These are phyloP conservation scores for Seriola aureovittata DNA, from an alignment of 2,113 vertebrate species.

Conservation along the genomic window DNA sequence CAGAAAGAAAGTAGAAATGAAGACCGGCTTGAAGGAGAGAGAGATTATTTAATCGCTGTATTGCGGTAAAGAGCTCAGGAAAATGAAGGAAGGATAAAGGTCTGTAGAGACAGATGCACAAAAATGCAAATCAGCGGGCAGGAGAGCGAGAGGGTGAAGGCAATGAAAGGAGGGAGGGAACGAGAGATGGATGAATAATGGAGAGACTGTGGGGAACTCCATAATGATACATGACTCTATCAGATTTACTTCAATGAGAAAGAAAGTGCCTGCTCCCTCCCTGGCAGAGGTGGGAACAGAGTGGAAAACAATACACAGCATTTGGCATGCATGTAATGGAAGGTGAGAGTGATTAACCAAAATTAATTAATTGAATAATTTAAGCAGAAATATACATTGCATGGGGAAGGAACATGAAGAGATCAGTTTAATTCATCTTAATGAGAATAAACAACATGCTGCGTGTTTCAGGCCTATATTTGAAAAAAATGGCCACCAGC, in stretches of 20 bases:
- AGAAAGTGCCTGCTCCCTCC: conserved; percentile 22
- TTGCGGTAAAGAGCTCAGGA: conserved; percentile 27
- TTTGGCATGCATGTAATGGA: conserved; percentile 38
- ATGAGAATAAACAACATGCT: conserved; percentile 28
- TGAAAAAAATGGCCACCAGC: neutral
- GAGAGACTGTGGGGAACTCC: conserved; percentile 56
- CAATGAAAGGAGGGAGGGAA: conserved; percentile 42
- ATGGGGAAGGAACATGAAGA: neutral
- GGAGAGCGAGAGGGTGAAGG: conserved; percentile 46
- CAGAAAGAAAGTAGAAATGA: conserved; percentile 22
- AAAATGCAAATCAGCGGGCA: conserved; percentile 67
- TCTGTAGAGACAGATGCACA: conserved; percentile 44
- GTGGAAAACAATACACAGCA: conserved; percentile 31
- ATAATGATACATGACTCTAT: conserved; percentile 71
- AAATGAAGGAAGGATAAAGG: conserved; percentile 37
- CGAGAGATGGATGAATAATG: conserved; percentile 62
- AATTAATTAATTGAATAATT: conserved; percentile 42
- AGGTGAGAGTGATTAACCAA: conserved; percentile 45
- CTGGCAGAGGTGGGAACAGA: conserved; percentile 23
- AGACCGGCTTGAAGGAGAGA: conserved; percentile 1
- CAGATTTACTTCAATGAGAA: conserved; percentile 55
- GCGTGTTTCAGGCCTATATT: neutral
- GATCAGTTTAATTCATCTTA: conserved; percentile 11
- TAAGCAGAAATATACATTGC: neutral
- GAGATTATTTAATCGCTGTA: conserved; percentile 29